Percentiles rank a stretch among this genome's conserved stretches.
Evolutionary conservation across 2,888 invertebrate species (phyloP).

Genomic region (Aphodius granarius): DNA sequence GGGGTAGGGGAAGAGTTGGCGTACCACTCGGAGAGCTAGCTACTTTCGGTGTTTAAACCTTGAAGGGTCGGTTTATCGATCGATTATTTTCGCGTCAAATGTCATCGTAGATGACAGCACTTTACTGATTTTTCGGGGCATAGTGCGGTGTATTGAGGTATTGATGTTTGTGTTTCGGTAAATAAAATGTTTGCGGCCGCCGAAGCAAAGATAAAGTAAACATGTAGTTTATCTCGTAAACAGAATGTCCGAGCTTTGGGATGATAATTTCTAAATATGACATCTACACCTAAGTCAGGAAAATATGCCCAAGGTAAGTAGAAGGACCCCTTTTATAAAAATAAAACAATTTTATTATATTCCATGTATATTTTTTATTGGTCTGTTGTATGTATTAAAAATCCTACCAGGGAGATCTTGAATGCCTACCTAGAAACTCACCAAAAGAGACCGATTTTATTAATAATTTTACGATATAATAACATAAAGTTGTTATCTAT

Average conservation of each 20-base stretch:
- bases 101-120: constrained; percentile 40
- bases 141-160: constrained; percentile 15
- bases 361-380: background rate
- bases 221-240: constrained; percentile 10
- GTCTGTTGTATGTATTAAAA: too few relatives aligned
- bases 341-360: background rate
- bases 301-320: constrained; percentile 55
- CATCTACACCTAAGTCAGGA: constrained; percentile 53
- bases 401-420: background rate
- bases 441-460: background rate
- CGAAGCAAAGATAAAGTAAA: constrained; percentile 20
- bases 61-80: constrained; percentile 29
- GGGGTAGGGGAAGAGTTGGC: too few relatives aligned
- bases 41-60: too few relatives aligned
- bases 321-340: background rate
- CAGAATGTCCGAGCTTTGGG: constrained; percentile 21
- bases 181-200: constrained; percentile 6
- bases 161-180: constrained; percentile 13
- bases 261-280: constrained; percentile 48
- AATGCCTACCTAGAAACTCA: background rate
- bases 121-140: constrained; percentile 30
- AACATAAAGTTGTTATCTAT: background rate
- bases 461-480: constrained; percentile 13
- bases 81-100: constrained; percentile 38
- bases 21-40: too few relatives aligned